phyloP scores from a whole-genome alignment of 2,113 vertebrate genomes.

The Lutjanus erythropterus region DNA sequence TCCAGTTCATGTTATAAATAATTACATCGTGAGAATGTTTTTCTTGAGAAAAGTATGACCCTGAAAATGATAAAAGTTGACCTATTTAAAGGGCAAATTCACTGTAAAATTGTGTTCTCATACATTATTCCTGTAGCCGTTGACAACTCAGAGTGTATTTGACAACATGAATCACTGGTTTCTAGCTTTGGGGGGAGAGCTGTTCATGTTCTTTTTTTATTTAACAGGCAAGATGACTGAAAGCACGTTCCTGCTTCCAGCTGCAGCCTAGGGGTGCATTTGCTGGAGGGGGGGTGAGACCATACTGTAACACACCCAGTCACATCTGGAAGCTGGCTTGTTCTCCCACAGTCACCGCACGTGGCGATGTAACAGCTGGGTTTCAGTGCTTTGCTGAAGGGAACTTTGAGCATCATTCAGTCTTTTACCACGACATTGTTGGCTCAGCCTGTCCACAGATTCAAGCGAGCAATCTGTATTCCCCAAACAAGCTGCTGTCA shows the following conservation, averaged over 20 bases:
- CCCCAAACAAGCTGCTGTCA: not conserved
- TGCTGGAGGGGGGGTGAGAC: slow-evolving; percentile 18
- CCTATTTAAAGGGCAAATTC: slow-evolving; percentile 36
- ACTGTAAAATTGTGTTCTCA: slow-evolving; percentile 22
- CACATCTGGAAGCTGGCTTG: slow-evolving; percentile 46
- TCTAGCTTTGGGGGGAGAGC: slow-evolving; percentile 40
- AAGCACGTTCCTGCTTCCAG: slow-evolving; percentile 24
- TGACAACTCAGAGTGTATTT: slow-evolving; percentile 35
- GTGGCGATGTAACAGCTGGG: slow-evolving; percentile 21
- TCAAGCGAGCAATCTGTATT: not conserved
- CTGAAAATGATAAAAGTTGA: slow-evolving; percentile 34
- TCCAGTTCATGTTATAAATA: slow-evolving; percentile 10
- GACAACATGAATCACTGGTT: slow-evolving; percentile 43
- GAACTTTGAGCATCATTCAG: slow-evolving; percentile 17
- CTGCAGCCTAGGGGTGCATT: slow-evolving; percentile 12
- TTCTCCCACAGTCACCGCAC: slow-evolving; percentile 20
- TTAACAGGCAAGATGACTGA: slow-evolving; percentile 44
- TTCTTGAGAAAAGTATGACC: not conserved
- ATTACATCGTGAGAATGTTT: not conserved
- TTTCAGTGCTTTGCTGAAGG: slow-evolving; percentile 31
- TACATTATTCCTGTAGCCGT: slow-evolving; percentile 23
- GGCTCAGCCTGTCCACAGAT: not conserved
- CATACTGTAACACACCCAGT: slow-evolving; percentile 23
- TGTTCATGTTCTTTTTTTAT: slow-evolving; percentile 35
- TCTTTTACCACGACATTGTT: not conserved